Evolutionary conservation across 2,888 invertebrate genomes (phyloP), one percentile per base, ranked within the genome.

Genomic region (Cephus pulcher): DNA sequence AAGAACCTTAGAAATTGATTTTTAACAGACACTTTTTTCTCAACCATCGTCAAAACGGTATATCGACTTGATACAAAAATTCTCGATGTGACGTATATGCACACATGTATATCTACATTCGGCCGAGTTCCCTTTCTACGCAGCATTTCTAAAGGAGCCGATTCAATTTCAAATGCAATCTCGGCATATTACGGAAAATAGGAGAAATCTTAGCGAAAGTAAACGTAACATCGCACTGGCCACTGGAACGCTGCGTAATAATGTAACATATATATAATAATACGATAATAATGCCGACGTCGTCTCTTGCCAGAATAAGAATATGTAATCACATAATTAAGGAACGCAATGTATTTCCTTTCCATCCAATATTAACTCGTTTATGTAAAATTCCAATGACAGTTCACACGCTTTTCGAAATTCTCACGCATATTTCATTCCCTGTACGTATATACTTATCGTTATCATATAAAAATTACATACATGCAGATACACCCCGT

Each of bases 201-300:
- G 88, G 90, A 91, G 90, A 91, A 91, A 90, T 86, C 88, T 56
- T 84, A 84, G 88, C 85, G 89, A 90, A 90, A 90, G 90, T 88
- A 87, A 86, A 84, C 77, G 79, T 74, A 79, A 71, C 69, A n/a
- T 35, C 75, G 56, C 56, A 56, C 56, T 56, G 33, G 71, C 71
- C 32, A 34, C 71, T 71, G 32, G 15, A 33, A 71, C 71, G 32
- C 71, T 34, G 33, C 71, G 71, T 34, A 71, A 71, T 71, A 71
- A 34, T 34, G 33, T 71, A 34, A 34, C 71, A 34, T 34, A 34
- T 32, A 71, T 32, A 71, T 71, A 71, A 71, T 71, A 71, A 71
- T 34, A 34, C 71, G 71, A 12, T 71, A 71, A 71, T 34, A 71
- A 56, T 56, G 56, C 23, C 56, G 56, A 23, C 56, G 23, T 56